phyloP scores from a whole-genome alignment of 2,113 vertebrate species.

The Chrysemys picta region DNA sequence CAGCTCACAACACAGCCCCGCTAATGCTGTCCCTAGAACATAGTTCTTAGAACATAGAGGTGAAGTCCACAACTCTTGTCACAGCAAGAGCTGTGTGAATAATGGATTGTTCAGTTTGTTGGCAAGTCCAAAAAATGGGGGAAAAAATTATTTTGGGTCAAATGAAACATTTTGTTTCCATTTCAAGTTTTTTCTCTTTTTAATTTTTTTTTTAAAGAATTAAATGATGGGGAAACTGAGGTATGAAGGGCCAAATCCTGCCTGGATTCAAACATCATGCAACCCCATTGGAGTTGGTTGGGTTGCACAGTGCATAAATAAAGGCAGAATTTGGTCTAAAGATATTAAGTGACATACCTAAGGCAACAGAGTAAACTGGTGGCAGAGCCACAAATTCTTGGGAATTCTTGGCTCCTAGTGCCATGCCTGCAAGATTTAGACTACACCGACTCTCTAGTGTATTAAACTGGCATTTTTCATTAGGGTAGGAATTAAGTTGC shows the following conservation, averaged over 20 bases:
- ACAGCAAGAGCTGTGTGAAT: too few relatives aligned
- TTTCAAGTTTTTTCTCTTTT: neutral
- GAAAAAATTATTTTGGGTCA: too few relatives aligned
- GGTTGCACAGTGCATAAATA: neutral
- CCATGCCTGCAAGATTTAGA: fast-evolving
- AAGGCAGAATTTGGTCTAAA: neutral
- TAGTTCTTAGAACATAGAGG: too few relatives aligned
- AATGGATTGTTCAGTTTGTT: too few relatives aligned
- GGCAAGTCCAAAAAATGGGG: too few relatives aligned
- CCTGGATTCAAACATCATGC: neutral
- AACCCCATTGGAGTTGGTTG: neutral
- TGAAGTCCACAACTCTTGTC: too few relatives aligned
- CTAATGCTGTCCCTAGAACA: too few relatives aligned
- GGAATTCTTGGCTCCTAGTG: neutral
- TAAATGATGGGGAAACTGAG: neutral
- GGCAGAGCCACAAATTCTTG: too few relatives aligned
- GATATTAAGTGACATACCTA: neutral
- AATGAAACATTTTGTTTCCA: neutral
- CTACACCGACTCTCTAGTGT: neutral
- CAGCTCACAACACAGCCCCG: too few relatives aligned
- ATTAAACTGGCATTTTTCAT: fast-evolving
- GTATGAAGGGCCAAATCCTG: neutral
- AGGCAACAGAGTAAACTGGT: neutral
- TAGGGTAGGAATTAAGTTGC: fast-evolving
- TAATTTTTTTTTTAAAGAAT: too few relatives aligned